Evolutionary conservation across 2,797 vertebrate species (phyloP).

Genomic region (Enteromius afrohamiltoni): DNA sequence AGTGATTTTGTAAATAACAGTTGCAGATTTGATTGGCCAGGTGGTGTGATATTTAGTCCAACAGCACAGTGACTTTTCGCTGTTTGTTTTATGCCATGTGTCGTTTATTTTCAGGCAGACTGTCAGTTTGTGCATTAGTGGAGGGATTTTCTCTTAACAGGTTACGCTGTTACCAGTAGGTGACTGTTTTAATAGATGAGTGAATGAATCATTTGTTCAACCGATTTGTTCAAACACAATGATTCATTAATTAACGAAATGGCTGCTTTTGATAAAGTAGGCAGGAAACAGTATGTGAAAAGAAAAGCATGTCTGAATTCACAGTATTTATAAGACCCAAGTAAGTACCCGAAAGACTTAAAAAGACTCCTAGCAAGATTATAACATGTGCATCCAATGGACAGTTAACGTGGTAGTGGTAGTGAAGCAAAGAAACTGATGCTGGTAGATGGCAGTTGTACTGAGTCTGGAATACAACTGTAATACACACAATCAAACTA

Average conservation of each 20-base stretch:
- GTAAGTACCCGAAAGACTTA: neutral
- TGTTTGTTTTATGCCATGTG: neutral
- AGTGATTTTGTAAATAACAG: conserved; percentile 5
- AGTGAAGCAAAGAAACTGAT: neutral
- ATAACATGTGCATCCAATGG: neutral
- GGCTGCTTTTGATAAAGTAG: neutral
- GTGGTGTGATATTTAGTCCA: conserved; percentile 25
- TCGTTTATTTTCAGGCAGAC: neutral
- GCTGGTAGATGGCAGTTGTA: neutral
- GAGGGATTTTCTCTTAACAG: neutral
- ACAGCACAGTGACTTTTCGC: conserved; percentile 7
- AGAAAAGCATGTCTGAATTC: neutral
- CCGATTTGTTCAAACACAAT: neutral
- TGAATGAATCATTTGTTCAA: neutral
- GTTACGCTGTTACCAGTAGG: neutral
- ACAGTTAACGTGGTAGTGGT: neutral
- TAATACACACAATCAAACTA: neutral
- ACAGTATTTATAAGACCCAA: neutral
- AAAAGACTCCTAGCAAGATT: neutral
- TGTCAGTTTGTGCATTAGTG: neutral
- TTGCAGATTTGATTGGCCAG: conserved; percentile 8
- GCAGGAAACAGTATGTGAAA: neutral
- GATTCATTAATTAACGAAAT: neutral
- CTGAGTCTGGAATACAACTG: neutral
- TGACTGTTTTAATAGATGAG: neutral